Evolutionary conservation across 2,888 invertebrate species (phyloP), one percentile per base, ranked within the genome.

Genomic region (Sepioteuthis lessoniana): DNA sequence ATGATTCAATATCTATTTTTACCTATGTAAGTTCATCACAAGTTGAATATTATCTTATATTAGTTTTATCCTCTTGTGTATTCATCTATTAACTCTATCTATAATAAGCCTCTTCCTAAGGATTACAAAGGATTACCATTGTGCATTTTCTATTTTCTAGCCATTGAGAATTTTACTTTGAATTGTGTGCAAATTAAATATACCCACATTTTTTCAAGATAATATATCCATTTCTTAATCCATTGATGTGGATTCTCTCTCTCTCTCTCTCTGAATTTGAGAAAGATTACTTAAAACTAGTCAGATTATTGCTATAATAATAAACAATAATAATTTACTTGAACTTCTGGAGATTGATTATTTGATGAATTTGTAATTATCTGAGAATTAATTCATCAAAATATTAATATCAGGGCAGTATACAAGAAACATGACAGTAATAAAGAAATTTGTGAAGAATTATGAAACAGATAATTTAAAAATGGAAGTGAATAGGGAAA

Each of bases 1-100:
- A 76, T n/a, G 76, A 76, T 76, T 76, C 76, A n/a, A 76, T 76
- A 76, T n/a, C 76, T 76, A 76, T 76, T 76, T 76, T 76, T 76
- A 76, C 16, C n/a, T 76, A 76, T n/a, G 76, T 76, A 76, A n/a
- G n/a, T 76, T 76, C 76, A 76, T 76, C 35, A 76, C 76, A 76
- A 76, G 25, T 76, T 76, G n/a, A 76, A 35, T 16, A 76, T 76
- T 76, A 76, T 76, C 76, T n/a, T 76, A n/a, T 76, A 76, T 76
- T 76, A 76, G n/a, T 76, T 76, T 76, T 76, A 76, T 76, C 76
- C 35, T 76, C 76, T 35, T n/a, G n/a, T n/a, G 76, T 76, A 35
- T 76, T 76, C n/a, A 76, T 76, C 76, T 76, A 76, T 76, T 76
- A 76, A 10, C n/a, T 76, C 3, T 16, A 76, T 76, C 76, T n/a